Conservation (phyloP, 1,140 invertebrate species). For the Adelges cooleyi region DNA sequence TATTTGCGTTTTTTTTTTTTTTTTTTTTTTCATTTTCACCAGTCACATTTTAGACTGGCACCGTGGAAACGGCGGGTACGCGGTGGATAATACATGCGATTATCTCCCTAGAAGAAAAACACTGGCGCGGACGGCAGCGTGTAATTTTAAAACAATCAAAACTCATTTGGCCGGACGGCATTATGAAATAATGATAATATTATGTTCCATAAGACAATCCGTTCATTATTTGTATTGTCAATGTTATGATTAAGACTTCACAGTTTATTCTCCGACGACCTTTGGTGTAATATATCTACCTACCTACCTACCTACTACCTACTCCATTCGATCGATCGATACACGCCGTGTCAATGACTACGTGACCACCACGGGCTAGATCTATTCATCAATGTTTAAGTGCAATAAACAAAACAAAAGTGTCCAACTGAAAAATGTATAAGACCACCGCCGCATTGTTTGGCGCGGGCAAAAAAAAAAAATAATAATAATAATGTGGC, state of each 20-base stretch:
- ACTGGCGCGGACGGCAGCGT: too few relatives aligned
- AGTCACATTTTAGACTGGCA: too few relatives aligned
- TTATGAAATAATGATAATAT: too few relatives aligned
- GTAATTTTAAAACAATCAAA: too few relatives aligned
- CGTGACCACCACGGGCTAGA: neutral
- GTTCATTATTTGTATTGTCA: neutral
- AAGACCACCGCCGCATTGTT: neutral
- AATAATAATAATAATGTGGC: neutral
- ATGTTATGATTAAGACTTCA: neutral
- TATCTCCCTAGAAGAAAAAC: too few relatives aligned
- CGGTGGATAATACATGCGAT: too few relatives aligned
- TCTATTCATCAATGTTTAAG: neutral
- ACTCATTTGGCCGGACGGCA: too few relatives aligned
- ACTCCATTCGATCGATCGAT: neutral
- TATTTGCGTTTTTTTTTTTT: slow-evolving; percentile 1
- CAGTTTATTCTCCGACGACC: neutral
- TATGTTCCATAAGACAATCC: too few relatives aligned
- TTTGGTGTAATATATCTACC: too few relatives aligned
- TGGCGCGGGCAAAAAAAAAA: neutral
- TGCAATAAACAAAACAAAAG: slow-evolving; percentile 17
- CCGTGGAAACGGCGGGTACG: too few relatives aligned
- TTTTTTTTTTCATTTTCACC: too few relatives aligned
- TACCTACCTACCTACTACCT: too few relatives aligned
- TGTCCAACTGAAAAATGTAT: neutral
- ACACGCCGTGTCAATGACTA: neutral